A percentile compares a stretch with the other conserved stretches of the same genome.
phyloP scores from a whole-genome alignment of 1,140 invertebrate genomes.

The Drosophila leontia region DNA sequence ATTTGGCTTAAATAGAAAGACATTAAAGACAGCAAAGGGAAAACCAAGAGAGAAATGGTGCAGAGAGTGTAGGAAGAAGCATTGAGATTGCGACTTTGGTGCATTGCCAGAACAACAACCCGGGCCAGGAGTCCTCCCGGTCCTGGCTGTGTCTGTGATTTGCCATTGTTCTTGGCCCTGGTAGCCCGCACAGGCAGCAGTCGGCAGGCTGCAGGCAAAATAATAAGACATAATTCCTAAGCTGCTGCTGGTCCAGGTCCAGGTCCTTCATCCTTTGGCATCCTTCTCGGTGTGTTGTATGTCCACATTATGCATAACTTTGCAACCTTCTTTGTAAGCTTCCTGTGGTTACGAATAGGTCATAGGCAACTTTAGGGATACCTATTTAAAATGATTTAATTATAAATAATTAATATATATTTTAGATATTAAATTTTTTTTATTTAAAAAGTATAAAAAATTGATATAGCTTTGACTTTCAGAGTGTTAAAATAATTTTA shows the following conservation, averaged over 20 bases:
- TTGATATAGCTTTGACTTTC: no score
- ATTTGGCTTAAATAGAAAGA: slow-evolving; percentile 68
- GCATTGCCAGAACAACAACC: slow-evolving; percentile 59
- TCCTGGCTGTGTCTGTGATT: slow-evolving; percentile 42
- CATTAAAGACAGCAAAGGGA: slow-evolving; percentile 57
- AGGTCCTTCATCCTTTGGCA: slow-evolving; percentile 37
- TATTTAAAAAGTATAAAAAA: no score
- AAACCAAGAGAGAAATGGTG: not conserved
- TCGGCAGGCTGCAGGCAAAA: slow-evolving; percentile 57
- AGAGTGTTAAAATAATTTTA: not conserved
- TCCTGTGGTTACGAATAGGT: slow-evolving; percentile 10
- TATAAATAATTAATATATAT: no score
- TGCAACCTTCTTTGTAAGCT: slow-evolving; percentile 27
- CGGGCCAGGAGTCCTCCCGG: slow-evolving; percentile 1
- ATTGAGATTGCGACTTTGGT: slow-evolving; percentile 60
- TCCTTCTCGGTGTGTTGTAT: slow-evolving; percentile 25
- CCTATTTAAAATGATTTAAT: not conserved
- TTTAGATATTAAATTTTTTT: not conserved
- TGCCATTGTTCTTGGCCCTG: slow-evolving; percentile 51
- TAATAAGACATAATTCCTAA: slow-evolving; percentile 76
- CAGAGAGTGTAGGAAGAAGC: slow-evolving; percentile 5
- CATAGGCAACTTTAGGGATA: slow-evolving; percentile 3
- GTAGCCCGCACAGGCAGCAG: not conserved
- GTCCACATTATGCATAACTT: slow-evolving; percentile 61
- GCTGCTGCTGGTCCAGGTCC: slow-evolving; percentile 48